These are phyloP conservation scores for Serrognathus titanus DNA, from an alignment of 2,888 invertebrate species.

Conservation along the genomic window DNA sequence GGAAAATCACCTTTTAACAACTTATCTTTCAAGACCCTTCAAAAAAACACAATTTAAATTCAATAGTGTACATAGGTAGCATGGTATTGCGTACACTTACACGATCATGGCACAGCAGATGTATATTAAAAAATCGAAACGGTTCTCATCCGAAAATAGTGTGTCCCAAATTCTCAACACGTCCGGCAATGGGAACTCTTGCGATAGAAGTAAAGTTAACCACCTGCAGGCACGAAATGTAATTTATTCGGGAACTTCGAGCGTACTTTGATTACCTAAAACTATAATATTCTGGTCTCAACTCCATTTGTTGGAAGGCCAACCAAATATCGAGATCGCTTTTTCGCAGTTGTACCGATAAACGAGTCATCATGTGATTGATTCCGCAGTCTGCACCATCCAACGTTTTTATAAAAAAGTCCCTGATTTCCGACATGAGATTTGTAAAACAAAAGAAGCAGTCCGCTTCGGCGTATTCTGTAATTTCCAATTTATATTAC, in stretches of 20 bases:
- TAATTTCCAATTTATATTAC: conserved; percentile 5
- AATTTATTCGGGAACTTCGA: background rate
- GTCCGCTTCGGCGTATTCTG: conserved; percentile 93
- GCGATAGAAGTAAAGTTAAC: conserved; percentile 91
- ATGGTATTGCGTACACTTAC: too few species aligned
- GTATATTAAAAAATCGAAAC: conserved; percentile 88
- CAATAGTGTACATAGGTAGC: too few species aligned
- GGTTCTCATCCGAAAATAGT: conserved; percentile 81
- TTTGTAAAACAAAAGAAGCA: conserved; percentile 98
- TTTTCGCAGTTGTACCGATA: conserved; percentile 71
- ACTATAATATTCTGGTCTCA: conserved; percentile 94
- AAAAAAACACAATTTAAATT: conserved; percentile 2
- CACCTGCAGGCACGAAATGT: conserved; percentile 62
- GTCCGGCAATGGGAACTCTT: conserved; percentile 97
- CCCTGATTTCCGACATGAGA: conserved; percentile 94
- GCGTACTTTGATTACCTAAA: conserved; percentile 62
- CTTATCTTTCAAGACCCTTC: conserved; percentile 77
- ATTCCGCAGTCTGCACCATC: conserved; percentile 93
- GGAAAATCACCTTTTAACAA: conserved; percentile 89
- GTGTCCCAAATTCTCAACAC: conserved; percentile 98
- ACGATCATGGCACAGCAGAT: conserved; percentile 97
- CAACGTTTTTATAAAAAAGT: conserved; percentile 93
- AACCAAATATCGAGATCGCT: conserved; percentile 77
- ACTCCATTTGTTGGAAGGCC: conserved; percentile 74
- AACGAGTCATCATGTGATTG: conserved; percentile 81